A percentile compares a stretch with the other conserved stretches of the same genome.
phyloP scores from a whole-genome alignment of 2,888 invertebrate genomes.

The Arenicola marina region DNA sequence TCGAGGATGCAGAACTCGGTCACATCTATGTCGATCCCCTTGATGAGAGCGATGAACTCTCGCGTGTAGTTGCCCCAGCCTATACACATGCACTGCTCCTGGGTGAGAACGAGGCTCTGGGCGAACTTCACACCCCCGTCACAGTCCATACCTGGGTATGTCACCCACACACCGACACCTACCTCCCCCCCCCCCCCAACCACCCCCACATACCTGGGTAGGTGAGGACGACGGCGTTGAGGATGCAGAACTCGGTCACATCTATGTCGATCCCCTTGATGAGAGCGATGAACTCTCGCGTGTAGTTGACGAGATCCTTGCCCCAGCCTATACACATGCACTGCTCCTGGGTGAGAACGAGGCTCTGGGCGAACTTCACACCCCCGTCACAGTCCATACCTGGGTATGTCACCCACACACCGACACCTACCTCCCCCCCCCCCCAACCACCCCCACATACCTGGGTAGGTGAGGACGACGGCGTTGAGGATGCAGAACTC shows the following conservation, averaged over 20 bases:
- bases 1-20: constrained; percentile 58
- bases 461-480: constrained; percentile 58
- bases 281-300: constrained; percentile 52
- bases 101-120: constrained; percentile 48
- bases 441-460: too few relatives aligned
- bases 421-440: too few relatives aligned
- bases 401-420: too few relatives aligned
- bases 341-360: constrained; percentile 46
- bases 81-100: constrained; percentile 43
- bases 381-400: constrained; percentile 44
- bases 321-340: constrained; percentile 55
- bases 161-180: too few relatives aligned
- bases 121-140: constrained; percentile 46
- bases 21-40: constrained; percentile 49
- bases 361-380: constrained; percentile 54
- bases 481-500: constrained; percentile 59
- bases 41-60: constrained; percentile 52
- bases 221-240: constrained; percentile 57
- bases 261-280: constrained; percentile 52
- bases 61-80: constrained; percentile 57
- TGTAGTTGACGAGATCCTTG: constrained; percentile 53
- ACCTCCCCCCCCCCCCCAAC: too few relatives aligned
- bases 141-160: neutral
- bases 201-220: constrained; percentile 58
- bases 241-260: constrained; percentile 54